Percentiles rank a stretch among this genome's conserved stretches.
These are phyloP conservation scores for Trogon surrucura DNA, from an alignment of 2,113 vertebrate genomes.

Conservation along the genomic window DNA sequence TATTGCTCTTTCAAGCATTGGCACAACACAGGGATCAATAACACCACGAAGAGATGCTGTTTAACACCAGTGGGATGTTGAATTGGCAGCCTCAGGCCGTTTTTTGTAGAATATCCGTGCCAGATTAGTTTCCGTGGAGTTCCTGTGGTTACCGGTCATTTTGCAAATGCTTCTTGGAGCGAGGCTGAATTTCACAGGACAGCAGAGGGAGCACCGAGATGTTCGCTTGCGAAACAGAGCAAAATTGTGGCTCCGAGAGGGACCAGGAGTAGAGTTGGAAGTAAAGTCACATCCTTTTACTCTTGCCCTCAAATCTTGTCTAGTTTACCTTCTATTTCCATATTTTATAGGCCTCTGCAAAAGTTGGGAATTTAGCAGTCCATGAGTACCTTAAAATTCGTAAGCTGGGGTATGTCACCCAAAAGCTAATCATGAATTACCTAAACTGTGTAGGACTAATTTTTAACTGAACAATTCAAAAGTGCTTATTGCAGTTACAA, in stretches of 20 bases:
- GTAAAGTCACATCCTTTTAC: background rate
- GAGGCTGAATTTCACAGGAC: background rate
- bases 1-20: background rate
- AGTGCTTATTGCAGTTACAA: conserved; percentile 9
- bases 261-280: background rate
- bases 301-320: background rate
- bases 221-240: background rate
- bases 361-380: background rate
- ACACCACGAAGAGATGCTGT: background rate
- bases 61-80: fast-evolving
- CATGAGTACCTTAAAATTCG: background rate
- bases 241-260: background rate
- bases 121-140: background rate
- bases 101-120: background rate
- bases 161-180: background rate
- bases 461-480: background rate
- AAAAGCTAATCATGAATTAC: background rate
- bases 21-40: fast-evolving
- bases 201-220: background rate
- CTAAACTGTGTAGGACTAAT: background rate
- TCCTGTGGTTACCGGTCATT: fast-evolving
- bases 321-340: background rate
- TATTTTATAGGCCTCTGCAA: background rate
- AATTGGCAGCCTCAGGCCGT: background rate
- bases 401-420: background rate